Conservation (phyloP, 2,888 invertebrate species). For the Stratiomys singularior region DNA sequence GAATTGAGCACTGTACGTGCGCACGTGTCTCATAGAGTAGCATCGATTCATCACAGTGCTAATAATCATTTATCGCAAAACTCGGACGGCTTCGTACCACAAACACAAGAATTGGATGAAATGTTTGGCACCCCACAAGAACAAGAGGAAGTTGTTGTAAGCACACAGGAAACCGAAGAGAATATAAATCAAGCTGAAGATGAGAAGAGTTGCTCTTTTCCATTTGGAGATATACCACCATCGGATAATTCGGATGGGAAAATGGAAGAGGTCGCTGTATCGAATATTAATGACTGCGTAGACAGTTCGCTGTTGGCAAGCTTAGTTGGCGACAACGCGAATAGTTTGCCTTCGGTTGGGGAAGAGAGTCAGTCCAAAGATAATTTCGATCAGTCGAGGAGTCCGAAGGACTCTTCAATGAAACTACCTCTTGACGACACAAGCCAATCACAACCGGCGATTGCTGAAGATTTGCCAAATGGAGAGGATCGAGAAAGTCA, state of each 20-base stretch:
- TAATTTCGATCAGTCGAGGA: conserved; percentile 44
- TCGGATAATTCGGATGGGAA: conserved; percentile 64
- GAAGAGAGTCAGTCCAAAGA: conserved; percentile 57
- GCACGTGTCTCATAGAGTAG: neutral
- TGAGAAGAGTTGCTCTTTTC: conserved; percentile 65
- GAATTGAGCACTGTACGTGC: neutral
- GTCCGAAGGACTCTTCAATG: conserved; percentile 56
- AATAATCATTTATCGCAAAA: conserved; percentile 3
- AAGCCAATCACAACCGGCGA: conserved; percentile 61
- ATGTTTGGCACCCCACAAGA: conserved; percentile 2
- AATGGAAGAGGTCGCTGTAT: conserved; percentile 54
- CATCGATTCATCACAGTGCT: neutral
- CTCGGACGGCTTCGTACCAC: conserved; percentile 28
- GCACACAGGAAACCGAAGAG: conserved; percentile 26
- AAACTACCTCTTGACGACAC: conserved; percentile 59
- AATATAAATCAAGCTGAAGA: conserved; percentile 53
- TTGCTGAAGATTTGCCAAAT: conserved; percentile 60
- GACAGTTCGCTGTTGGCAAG: conserved; percentile 64
- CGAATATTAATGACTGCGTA: conserved; percentile 58
- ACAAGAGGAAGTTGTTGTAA: conserved; percentile 22
- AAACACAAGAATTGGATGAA: conserved; percentile 29
- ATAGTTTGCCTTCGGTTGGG: conserved; percentile 64
- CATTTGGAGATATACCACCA: conserved; percentile 60
- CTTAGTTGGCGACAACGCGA: conserved; percentile 65
- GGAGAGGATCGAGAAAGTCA: conserved; percentile 54